Percentiles rank a stretch among this genome's conserved stretches.
Conservation (phyloP, 1,140 invertebrate genomes). For the Aplysia californica region DNA sequence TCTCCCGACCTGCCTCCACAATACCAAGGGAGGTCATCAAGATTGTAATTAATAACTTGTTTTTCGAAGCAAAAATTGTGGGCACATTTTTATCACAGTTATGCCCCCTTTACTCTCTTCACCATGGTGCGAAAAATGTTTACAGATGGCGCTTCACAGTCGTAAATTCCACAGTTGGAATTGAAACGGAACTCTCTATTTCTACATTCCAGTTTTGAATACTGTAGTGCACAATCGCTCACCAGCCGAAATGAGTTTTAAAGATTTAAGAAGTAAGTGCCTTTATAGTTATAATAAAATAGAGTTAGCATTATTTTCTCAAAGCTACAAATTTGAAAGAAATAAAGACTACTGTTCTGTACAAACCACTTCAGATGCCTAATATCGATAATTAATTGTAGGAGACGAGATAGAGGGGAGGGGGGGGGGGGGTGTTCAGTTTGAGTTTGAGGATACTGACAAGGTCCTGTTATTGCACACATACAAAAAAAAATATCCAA, state of each 20-base stretch:
- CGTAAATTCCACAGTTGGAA: neutral
- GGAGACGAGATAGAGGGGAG: neutral
- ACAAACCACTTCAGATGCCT: neutral
- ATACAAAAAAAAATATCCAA: no score
- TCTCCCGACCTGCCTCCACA: no score
- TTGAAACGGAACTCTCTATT: neutral
- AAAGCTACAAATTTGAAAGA: neutral
- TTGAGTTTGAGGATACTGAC: neutral
- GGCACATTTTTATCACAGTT: no score
- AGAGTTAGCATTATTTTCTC: neutral
- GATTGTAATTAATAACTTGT: no score
- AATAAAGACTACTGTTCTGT: neutral
- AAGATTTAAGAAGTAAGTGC: constrained; percentile 34
- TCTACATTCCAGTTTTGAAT: neutral
- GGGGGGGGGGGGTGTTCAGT: neutral
- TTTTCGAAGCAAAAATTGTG: no score
- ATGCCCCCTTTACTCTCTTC: no score
- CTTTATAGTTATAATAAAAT: no score
- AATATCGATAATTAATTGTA: neutral
- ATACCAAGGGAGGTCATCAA: no score
- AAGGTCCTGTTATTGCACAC: no score
- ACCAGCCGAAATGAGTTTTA: constrained; percentile 29
- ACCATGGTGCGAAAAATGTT: constrained; percentile 28
- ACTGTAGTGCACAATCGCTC: neutral
- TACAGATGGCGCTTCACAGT: constrained; percentile 27